A percentile compares a stretch with the other conserved stretches of the same genome.
These are phyloP conservation scores for Sphaerophoria taeniata DNA, from an alignment of 2,888 invertebrate genomes.

Conservation along the genomic window DNA sequence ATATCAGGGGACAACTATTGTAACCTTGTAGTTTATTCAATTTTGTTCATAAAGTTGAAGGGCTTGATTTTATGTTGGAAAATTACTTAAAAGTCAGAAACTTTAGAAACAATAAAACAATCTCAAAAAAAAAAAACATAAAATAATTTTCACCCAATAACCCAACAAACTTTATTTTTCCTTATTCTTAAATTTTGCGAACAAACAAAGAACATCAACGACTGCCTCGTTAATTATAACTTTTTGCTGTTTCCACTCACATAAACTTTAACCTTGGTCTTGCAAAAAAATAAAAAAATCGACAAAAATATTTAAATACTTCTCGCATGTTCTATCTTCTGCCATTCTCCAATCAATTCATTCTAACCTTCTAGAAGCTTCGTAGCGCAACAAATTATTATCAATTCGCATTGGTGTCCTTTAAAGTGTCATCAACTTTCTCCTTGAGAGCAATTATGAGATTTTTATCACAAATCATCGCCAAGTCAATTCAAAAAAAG, in stretches of 20 bases:
- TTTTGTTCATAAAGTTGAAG: too few relatives aligned
- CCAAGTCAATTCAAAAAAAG: neutral
- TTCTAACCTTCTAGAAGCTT: too few relatives aligned
- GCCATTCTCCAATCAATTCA: slow-evolving; percentile 8
- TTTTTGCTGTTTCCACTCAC: neutral
- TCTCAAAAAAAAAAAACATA: neutral
- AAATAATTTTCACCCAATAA: too few relatives aligned
- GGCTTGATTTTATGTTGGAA: too few relatives aligned
- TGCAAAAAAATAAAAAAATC: neutral
- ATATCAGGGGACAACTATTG: too few relatives aligned
- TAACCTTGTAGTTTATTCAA: too few relatives aligned
- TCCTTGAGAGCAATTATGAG: slow-evolving; percentile 57
- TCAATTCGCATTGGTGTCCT: slow-evolving; percentile 53
- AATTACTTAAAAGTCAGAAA: too few relatives aligned
- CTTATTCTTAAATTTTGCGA: neutral
- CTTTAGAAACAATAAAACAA: too few relatives aligned
- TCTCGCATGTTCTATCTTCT: neutral
- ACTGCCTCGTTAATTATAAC: slow-evolving; percentile 15
- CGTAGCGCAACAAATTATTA: slow-evolving; percentile 15
- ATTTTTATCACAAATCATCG: slow-evolving; percentile 37
- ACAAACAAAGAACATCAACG: neutral
- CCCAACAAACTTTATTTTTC: too few relatives aligned
- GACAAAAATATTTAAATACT: neutral
- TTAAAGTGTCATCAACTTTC: slow-evolving; percentile 68
- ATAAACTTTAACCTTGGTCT: slow-evolving; percentile 31